Percentiles rank a stretch among this genome's conserved stretches.
Conservation (phyloP, 2,888 invertebrate species). For the Eubasilissa splendida region DNA sequence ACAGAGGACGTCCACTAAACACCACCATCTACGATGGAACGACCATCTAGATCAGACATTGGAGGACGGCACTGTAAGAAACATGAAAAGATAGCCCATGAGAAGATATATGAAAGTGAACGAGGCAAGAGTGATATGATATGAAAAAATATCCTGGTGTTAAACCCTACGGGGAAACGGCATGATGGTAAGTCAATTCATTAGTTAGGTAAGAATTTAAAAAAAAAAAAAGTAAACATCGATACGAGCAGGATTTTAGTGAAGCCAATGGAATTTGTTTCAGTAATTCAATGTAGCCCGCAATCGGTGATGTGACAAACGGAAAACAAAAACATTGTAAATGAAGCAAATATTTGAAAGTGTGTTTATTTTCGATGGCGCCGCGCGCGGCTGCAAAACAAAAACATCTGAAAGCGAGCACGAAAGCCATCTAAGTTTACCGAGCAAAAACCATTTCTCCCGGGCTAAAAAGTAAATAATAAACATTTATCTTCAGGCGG, state of each 20-base stretch:
- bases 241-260: neutral
- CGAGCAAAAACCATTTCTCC: neutral
- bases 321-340: neutral
- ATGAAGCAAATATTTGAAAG: neutral
- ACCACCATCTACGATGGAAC: no score
- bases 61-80: no score
- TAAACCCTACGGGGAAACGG: no score
- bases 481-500: neutral
- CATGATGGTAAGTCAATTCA: no score
- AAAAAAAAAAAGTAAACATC: no score
- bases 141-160: no score
- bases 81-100: no score
- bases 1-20: no score
- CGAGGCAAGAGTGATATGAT: no score
- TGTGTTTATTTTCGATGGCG: constrained; percentile 16
- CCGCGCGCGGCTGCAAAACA: neutral
- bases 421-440: neutral
- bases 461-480: constrained; percentile 6
- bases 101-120: no score
- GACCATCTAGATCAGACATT: no score
- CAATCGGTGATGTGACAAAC: neutral
- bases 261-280: neutral
- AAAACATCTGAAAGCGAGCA: constrained; percentile 6
- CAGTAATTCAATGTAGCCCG: neutral
- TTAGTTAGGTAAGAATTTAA: no score